phyloP scores from a whole-genome alignment of 2,888 invertebrate species.

The Sphinx pinastri region DNA sequence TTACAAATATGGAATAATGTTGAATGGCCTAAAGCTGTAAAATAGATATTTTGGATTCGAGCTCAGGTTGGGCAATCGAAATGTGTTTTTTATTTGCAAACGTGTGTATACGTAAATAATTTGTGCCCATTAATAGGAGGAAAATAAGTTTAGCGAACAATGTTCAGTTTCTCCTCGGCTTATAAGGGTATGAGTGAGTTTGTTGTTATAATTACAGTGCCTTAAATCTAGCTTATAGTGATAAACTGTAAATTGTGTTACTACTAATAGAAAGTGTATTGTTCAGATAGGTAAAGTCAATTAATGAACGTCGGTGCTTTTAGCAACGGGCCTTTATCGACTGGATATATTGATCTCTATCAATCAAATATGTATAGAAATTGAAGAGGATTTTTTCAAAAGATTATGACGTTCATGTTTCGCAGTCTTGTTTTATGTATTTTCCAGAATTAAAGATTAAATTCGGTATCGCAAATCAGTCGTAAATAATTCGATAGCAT shows the following conservation, averaged over 20 bases:
- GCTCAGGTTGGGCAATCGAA: too few species aligned
- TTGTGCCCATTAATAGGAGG: too few species aligned
- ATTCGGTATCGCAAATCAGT: too few species aligned
- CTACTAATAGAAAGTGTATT: background rate
- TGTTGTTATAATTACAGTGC: conserved; percentile 1
- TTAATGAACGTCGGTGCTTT: conserved; percentile 12
- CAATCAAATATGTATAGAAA: background rate
- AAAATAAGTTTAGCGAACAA: background rate
- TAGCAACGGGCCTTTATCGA: conserved; percentile 16
- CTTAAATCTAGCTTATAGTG: conserved; percentile 5
- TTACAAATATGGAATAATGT: too few species aligned
- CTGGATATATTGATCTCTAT: conserved; percentile 7
- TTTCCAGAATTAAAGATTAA: too few species aligned
- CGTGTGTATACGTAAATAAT: too few species aligned
- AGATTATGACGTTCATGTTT: too few species aligned
- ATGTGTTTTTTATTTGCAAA: too few species aligned
- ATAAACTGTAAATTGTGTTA: background rate
- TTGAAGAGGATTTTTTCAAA: background rate
- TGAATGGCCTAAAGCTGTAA: too few species aligned
- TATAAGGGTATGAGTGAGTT: background rate
- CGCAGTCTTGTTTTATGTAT: too few species aligned
- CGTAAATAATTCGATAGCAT: too few species aligned
- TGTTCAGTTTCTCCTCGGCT: background rate
- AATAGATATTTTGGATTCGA: too few species aligned
- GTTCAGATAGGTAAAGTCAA: conserved; percentile 8